phyloP scores from a whole-genome alignment of 1,140 invertebrate genomes.

The Drosophila paulistorum region DNA sequence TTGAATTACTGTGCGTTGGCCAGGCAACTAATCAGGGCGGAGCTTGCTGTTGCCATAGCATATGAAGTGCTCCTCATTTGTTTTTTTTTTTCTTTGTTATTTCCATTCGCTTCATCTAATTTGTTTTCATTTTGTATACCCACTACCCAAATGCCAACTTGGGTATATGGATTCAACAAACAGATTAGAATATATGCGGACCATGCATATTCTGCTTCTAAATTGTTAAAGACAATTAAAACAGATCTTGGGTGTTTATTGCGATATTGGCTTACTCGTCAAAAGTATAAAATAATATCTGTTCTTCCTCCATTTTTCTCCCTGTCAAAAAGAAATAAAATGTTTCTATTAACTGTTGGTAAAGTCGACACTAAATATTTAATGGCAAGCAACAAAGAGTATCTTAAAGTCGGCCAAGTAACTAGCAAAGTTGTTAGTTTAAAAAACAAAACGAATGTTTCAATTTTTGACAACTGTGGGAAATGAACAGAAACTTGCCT shows the following conservation, averaged over 20 bases:
- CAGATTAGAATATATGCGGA: no score
- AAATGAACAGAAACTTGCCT: constrained; percentile 39
- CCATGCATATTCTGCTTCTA: no score
- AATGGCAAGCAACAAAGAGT: not conserved
- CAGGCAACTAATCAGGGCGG: constrained; percentile 23
- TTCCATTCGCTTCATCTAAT: constrained; percentile 40
- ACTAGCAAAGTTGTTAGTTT: not conserved
- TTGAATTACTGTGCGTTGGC: constrained; percentile 58
- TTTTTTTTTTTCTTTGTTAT: constrained; percentile 16
- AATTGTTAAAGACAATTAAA: no score
- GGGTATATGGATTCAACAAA: not conserved
- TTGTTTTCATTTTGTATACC: constrained; percentile 36
- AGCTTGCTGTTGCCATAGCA: constrained; percentile 35
- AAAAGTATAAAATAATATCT: no score
- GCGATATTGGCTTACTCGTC: no score
- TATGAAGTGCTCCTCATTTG: constrained; percentile 28
- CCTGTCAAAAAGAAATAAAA: no score
- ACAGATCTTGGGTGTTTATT: no score
- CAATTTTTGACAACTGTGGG: constrained; percentile 17
- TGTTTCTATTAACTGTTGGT: no score
- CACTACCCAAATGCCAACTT: not conserved
- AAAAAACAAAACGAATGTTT: constrained; percentile 24
- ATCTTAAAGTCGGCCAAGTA: not conserved
- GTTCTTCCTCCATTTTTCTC: no score
- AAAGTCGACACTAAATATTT: no score